Evolutionary conservation across 2,113 vertebrate species (phyloP).

Genomic region (Gnathonemus longibarbis): DNA sequence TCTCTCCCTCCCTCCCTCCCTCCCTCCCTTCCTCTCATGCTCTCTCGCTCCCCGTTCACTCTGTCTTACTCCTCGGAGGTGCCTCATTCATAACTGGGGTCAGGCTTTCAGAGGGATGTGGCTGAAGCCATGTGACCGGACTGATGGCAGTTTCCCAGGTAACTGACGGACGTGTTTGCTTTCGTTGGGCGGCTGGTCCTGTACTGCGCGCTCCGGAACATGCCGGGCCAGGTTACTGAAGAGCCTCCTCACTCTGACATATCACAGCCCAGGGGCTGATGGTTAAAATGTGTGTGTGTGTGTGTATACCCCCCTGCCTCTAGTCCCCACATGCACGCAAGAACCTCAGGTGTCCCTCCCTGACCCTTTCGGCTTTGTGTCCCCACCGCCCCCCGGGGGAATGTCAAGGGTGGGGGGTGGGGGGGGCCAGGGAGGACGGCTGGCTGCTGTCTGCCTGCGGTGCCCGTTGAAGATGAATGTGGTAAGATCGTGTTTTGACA

Average conservation of each 20-base stretch:
- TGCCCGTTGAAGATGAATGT: constrained; percentile 2
- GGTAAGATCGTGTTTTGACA: constrained; percentile 10
- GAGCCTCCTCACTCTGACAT: background rate
- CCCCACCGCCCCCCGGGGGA: background rate
- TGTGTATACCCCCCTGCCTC: background rate
- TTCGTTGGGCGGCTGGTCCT: background rate
- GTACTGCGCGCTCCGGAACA: background rate
- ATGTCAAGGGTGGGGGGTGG: background rate
- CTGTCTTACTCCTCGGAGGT: background rate
- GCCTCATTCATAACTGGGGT: background rate
- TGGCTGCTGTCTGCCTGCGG: constrained; percentile 4
- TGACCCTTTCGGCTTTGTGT: background rate
- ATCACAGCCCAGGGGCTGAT: background rate
- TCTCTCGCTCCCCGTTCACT: background rate
- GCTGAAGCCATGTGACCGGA: background rate
- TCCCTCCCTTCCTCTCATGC: background rate
- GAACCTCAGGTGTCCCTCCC: constrained; percentile 18
- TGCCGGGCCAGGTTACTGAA: background rate
- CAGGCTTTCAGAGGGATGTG: background rate
- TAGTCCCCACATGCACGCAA: background rate
- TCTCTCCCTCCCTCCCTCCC: background rate
- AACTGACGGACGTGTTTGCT: background rate
- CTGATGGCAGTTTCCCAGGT: background rate
- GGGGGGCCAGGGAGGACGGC: background rate
- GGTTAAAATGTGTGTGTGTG: background rate